These are phyloP conservation scores for Thunnus thynnus DNA, from an alignment of 2,113 vertebrate genomes.

Conservation along the genomic window DNA sequence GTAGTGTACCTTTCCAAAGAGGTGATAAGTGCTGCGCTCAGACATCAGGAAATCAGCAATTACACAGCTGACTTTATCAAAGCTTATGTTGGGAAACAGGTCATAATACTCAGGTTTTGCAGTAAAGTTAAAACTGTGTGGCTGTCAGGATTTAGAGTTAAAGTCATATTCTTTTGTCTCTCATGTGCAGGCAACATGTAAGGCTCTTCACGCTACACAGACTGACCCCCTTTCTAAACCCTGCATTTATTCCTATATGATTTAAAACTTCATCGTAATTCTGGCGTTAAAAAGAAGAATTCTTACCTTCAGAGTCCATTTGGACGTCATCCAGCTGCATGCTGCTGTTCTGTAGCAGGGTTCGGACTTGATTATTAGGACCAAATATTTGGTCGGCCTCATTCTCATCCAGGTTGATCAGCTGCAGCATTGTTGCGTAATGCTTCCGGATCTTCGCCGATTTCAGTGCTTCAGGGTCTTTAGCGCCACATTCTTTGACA, in stretches of 20 bases:
- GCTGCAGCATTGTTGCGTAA: conserved; percentile 53
- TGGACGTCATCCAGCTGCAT: background rate
- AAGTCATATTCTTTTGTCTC: too few relatives aligned
- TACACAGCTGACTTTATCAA: too few relatives aligned
- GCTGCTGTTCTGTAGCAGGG: conserved; percentile 18
- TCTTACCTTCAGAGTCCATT: conserved; percentile 47
- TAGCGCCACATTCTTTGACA: conserved; percentile 47
- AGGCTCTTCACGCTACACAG: background rate
- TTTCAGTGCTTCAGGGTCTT: conserved; percentile 39
- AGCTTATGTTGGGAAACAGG: too few relatives aligned
- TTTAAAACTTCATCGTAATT: background rate
- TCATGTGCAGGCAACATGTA: too few relatives aligned
- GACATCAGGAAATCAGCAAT: too few relatives aligned
- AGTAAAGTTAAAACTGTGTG: too few relatives aligned
- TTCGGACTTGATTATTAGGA: conserved; percentile 9
- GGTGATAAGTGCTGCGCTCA: too few relatives aligned
- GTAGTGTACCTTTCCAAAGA: too few relatives aligned
- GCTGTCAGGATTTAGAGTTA: too few relatives aligned
- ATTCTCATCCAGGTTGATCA: conserved; percentile 62
- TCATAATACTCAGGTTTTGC: too few relatives aligned
- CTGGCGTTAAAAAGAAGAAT: too few relatives aligned
- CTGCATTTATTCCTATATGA: background rate
- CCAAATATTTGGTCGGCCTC: conserved; percentile 67
- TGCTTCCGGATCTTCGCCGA: conserved; percentile 44
- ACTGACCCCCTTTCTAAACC: background rate